phyloP scores from a whole-genome alignment of 2,113 vertebrate genomes.

The Ivindomyrus marchei region DNA sequence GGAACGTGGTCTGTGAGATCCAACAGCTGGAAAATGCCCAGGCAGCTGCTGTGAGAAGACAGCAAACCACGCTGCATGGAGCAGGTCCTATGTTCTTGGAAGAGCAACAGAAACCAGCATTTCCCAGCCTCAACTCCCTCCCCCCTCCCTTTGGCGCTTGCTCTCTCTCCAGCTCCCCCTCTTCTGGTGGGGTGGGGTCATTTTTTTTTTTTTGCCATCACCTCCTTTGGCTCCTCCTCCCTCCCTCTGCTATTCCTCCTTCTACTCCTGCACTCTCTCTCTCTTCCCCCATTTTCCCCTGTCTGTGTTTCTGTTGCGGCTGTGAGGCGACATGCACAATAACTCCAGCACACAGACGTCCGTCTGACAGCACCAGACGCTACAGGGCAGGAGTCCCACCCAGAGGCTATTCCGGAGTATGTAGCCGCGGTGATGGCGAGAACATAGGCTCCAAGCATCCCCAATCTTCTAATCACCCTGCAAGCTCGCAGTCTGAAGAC shows the following conservation, averaged over 20 bases:
- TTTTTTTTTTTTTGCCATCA: slow-evolving; percentile 20
- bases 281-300: background rate
- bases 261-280: slow-evolving; percentile 4
- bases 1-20: background rate
- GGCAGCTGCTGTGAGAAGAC: background rate
- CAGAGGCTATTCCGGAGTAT: background rate
- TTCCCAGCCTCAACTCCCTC: background rate
- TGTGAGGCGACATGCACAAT: background rate
- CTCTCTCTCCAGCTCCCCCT: background rate
- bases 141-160: background rate
- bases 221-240: slow-evolving; percentile 8
- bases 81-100: slow-evolving; percentile 15
- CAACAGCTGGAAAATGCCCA: background rate
- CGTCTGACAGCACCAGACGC: background rate
- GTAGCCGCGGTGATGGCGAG: background rate
- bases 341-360: background rate
- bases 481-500: background rate
- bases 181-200: background rate
- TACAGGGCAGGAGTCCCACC: background rate
- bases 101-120: slow-evolving; percentile 17
- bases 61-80: background rate
- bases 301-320: background rate
- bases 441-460: background rate
- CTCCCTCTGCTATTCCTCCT: background rate
- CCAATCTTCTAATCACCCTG: background rate